phyloP scores from a whole-genome alignment of 2,888 invertebrate genomes.

The Drosophila paramelanica region DNA sequence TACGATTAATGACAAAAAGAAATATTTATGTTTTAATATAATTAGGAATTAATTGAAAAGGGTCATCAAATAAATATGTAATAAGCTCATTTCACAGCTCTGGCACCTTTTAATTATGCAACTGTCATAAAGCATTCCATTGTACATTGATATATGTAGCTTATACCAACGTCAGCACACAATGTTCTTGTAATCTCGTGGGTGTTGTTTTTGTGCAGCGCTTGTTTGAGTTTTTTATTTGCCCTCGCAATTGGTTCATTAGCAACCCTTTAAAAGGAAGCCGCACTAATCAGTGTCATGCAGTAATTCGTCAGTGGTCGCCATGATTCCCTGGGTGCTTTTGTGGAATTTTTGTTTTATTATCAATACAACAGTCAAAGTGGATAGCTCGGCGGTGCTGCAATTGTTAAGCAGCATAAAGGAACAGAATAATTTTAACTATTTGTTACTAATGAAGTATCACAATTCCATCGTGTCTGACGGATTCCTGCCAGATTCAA shows the following conservation, averaged over 20 bases:
- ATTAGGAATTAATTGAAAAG: too few species aligned
- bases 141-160: constrained; percentile 10
- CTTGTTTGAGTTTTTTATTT: constrained; percentile 44
- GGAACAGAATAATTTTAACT: constrained; percentile 42
- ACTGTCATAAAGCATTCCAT: neutral
- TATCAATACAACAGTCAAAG: constrained; percentile 5
- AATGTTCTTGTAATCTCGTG: constrained; percentile 24
- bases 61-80: neutral
- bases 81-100: too few species aligned
- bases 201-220: constrained; percentile 23
- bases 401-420: constrained; percentile 45
- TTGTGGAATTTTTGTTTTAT: constrained; percentile 21
- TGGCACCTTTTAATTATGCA: neutral
- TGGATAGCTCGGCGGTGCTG: constrained; percentile 25
- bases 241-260: constrained; percentile 34
- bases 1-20: neutral
- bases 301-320: constrained; percentile 41
- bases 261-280: constrained; percentile 67
- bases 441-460: constrained; percentile 58
- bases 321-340: constrained; percentile 42
- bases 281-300: constrained; percentile 36
- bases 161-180: neutral
- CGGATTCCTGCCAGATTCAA: neutral
- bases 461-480: constrained; percentile 20
- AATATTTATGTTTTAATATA: neutral